Percentiles rank a stretch among this genome's conserved stretches.
phyloP scores from a whole-genome alignment of 2,888 invertebrate species.

The Dolichomitus sp. region DNA sequence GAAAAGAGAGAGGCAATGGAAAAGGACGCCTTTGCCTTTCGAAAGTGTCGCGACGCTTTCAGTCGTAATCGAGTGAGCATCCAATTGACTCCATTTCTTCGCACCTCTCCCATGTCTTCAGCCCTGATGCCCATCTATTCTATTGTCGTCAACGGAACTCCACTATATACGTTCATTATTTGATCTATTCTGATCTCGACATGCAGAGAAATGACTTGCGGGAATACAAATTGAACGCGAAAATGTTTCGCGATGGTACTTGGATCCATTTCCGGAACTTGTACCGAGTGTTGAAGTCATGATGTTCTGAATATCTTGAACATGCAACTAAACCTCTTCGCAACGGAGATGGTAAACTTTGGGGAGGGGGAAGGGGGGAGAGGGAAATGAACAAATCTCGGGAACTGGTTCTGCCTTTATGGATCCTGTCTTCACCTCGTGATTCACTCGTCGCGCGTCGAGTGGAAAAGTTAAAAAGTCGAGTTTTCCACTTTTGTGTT shows the following conservation, averaged over 20 bases:
- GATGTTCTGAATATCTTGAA: not conserved
- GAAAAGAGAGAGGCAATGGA: conserved; percentile 40
- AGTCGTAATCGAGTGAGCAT: conserved; percentile 67
- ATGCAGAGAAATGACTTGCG: not conserved
- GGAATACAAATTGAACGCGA: no score
- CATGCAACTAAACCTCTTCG: conserved; percentile 12
- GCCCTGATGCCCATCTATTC: conserved; percentile 31
- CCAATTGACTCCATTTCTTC: conserved; percentile 69
- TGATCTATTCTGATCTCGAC: conserved; percentile 32
- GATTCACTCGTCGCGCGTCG: conserved; percentile 16
- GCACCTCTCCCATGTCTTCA: conserved; percentile 31
- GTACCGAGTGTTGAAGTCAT: no score
- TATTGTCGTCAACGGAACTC: conserved; percentile 43
- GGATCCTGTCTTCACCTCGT: conserved; percentile 17
- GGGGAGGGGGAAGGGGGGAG: not conserved
- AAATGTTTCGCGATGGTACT: no score
- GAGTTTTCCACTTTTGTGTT: conserved; percentile 51
- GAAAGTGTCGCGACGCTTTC: conserved; percentile 57
- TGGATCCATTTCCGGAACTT: no score
- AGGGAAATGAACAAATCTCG: conserved; percentile 56
- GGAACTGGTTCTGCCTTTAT: conserved; percentile 30
- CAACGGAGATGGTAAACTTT: conserved; percentile 26
- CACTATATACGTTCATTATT: conserved; percentile 7
- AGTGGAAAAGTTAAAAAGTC: conserved; percentile 53
- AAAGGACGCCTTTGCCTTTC: conserved; percentile 37